These are phyloP conservation scores for Leptopilina clavipes DNA, from an alignment of 1,140 invertebrate genomes.

Conservation along the genomic window DNA sequence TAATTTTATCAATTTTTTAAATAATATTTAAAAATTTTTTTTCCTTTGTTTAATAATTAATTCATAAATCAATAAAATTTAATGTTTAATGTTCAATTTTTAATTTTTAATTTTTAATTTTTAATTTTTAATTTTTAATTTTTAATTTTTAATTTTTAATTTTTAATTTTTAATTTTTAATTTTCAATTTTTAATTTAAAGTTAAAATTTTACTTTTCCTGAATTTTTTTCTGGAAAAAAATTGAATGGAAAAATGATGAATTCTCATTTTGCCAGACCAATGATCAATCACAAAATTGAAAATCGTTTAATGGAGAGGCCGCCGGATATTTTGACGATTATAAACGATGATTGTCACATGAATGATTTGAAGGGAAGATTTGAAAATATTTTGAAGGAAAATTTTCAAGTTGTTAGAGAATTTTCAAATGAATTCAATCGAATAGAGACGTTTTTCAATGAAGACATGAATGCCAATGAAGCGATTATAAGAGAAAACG, in stretches of 20 bases:
- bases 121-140: too few relatives aligned
- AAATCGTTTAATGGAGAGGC: slow-evolving; percentile 79
- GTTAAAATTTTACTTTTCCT: too few relatives aligned
- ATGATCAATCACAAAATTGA: slow-evolving; percentile 84
- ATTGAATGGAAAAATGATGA: background rate
- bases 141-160: too few relatives aligned
- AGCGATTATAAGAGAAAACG: slow-evolving; percentile 72
- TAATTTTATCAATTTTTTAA: slow-evolving; percentile 24
- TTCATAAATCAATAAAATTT: too few relatives aligned
- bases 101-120: too few relatives aligned
- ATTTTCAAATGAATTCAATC: slow-evolving; percentile 81
- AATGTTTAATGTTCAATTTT: too few relatives aligned
- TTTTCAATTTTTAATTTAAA: background rate
- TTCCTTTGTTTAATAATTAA: too few relatives aligned
- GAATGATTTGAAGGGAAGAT: slow-evolving; percentile 72
- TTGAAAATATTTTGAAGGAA: slow-evolving; percentile 75
- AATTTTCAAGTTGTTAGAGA: slow-evolving; percentile 79
- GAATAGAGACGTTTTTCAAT: slow-evolving; percentile 80
- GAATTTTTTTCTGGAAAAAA: too few relatives aligned
- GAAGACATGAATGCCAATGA: slow-evolving; percentile 81
- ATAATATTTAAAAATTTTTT: too few relatives aligned
- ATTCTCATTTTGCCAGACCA: slow-evolving; percentile 75
- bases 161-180: too few relatives aligned
- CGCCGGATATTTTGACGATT: slow-evolving; percentile 79
- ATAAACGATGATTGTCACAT: slow-evolving; percentile 80